Evolutionary conservation across 2,113 vertebrate genomes (phyloP).

Genomic region (Leiothrix lutea): DNA sequence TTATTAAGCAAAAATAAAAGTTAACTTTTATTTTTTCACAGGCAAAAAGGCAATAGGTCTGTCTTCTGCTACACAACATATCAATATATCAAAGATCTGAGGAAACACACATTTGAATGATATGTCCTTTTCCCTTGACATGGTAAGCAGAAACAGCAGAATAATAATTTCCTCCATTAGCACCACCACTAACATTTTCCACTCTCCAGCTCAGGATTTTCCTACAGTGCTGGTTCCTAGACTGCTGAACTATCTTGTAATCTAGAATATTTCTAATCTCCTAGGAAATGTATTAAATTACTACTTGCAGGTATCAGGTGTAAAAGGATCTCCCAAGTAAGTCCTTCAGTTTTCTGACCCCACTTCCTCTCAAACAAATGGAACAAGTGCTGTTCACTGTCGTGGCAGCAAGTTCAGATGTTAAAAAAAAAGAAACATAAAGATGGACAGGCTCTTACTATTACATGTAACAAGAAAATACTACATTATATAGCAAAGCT

Average conservation of each 20-base stretch:
- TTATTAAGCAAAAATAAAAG: neutral
- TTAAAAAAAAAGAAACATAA: neutral
- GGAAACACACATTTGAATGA: neutral
- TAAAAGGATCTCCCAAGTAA: neutral
- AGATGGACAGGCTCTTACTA: neutral
- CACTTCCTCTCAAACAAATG: neutral
- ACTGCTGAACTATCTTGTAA: slow-evolving; percentile 42
- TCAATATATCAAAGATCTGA: neutral
- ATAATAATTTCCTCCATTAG: neutral
- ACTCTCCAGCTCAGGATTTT: neutral
- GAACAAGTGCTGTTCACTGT: neutral
- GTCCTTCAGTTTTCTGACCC: neutral
- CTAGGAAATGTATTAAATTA: slow-evolving; percentile 24
- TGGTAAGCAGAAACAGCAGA: neutral
- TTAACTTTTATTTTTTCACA: neutral
- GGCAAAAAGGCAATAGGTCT: neutral
- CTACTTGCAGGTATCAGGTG: neutral
- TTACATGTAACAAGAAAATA: neutral
- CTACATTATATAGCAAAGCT: neutral
- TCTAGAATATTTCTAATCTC: slow-evolving; percentile 45
- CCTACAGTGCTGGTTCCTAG: neutral
- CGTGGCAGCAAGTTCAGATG: neutral
- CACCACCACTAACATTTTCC: neutral
- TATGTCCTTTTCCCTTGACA: neutral
- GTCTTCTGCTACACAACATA: neutral